Evolutionary conservation across 2,797 vertebrate genomes (phyloP).

Genomic region (Numenius phaeopus): DNA sequence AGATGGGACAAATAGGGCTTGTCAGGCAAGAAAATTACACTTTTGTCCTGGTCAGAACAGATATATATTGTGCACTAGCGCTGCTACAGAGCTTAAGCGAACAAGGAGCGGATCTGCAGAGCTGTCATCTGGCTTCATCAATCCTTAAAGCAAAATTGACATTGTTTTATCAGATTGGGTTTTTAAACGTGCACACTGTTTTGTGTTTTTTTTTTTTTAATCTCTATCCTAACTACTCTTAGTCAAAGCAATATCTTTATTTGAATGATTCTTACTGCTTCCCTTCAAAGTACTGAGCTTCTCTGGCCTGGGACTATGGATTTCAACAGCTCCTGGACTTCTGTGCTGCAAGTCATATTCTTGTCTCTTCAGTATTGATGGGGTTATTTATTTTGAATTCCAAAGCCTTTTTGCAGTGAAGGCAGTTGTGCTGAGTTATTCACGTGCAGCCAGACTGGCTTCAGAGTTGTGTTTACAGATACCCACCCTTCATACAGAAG

Average conservation of each 20-base stretch:
- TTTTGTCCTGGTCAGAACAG: background rate
- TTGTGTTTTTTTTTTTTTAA: background rate
- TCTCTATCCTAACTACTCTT: background rate
- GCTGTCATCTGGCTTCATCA: background rate
- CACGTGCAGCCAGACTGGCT: background rate
- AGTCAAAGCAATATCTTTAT: background rate
- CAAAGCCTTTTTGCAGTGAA: background rate
- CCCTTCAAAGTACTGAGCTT: background rate
- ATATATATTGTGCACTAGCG: background rate
- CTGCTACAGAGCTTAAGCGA: background rate
- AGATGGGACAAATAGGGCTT: background rate
- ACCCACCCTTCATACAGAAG: background rate
- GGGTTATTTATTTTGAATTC: background rate
- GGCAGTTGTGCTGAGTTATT: background rate
- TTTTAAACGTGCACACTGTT: background rate
- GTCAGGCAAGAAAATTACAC: background rate
- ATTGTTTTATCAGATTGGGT: background rate
- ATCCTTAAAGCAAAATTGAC: background rate
- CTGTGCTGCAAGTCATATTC: background rate
- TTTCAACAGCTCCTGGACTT: background rate
- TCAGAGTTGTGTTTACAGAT: background rate
- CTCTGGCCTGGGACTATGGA: background rate
- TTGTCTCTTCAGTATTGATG: background rate
- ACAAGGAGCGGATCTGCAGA: background rate
- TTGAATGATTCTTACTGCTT: background rate